These are phyloP conservation scores for Stenolophus ochropezus DNA, from an alignment of 2,888 invertebrate species.

Conservation along the genomic window DNA sequence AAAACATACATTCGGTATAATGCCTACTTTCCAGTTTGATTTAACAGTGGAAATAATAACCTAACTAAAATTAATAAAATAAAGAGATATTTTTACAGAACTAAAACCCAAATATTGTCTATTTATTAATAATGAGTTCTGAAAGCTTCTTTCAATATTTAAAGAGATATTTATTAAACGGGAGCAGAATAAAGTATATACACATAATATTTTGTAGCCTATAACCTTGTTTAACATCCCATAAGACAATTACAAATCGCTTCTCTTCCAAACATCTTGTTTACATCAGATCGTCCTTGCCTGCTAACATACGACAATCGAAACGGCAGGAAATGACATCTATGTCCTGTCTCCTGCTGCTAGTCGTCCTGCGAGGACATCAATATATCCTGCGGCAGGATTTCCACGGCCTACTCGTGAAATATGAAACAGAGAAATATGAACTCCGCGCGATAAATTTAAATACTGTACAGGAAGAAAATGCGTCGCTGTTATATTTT, in stretches of 20 bases:
- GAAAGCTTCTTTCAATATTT: too few relatives aligned
- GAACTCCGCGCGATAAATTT: not conserved
- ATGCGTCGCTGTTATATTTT: not conserved
- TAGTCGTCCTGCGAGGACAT: not conserved
- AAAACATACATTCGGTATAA: too few relatives aligned
- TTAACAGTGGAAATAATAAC: too few relatives aligned
- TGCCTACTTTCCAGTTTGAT: too few relatives aligned
- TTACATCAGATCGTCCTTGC: not conserved
- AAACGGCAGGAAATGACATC: not conserved
- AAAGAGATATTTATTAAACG: too few relatives aligned
- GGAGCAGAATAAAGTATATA: not conserved
- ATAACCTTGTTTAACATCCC: too few relatives aligned
- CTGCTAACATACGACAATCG: not conserved
- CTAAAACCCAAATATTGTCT: too few relatives aligned
- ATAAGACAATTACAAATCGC: not conserved
- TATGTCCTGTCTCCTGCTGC: slow-evolving; percentile 6
- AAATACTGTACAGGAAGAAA: not conserved
- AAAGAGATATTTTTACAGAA: too few relatives aligned
- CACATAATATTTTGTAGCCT: not conserved
- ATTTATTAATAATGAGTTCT: too few relatives aligned
- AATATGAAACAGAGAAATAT: not conserved
- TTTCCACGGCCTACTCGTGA: not conserved
- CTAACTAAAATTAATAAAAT: too few relatives aligned
- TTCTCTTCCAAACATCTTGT: not conserved
- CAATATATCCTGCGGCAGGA: not conserved